Evolutionary conservation across 2,113 vertebrate genomes (phyloP), one percentile per base, ranked within the genome.

Genomic region (Geococcyx californianus): DNA sequence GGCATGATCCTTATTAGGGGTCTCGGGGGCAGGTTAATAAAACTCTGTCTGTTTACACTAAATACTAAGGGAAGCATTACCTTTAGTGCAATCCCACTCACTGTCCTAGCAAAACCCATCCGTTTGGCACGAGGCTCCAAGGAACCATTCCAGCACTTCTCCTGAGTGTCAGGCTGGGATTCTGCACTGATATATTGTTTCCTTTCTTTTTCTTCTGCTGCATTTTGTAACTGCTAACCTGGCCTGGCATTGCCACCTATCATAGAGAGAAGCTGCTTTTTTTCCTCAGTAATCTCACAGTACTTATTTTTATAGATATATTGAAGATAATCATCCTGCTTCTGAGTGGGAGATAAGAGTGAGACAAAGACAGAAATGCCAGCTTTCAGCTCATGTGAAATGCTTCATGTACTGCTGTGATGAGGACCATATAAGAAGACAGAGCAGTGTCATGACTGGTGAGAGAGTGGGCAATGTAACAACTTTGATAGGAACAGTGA

Each of bases 11-110:
- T 87, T 52, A 60, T 34, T 36, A 76, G 76, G 34, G 77, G 33
- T 66, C 91, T 89, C 75, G 54, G 74, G 81, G 66, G 64, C 77
- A 90, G 51, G 40, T 96, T 93, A 93, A 88, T 96, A 64, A 92
- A 89, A 76, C 76, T 66, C 82, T 83, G 40, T 88, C 73, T 74
- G 3, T 87, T 93, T 77, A 28, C 29, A 73, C 93, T 76, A 58
- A 69, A 47, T 23, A 29, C 62, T 36, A 64, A 87, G 54, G 82
- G 76, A 91, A 91, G 49, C 31, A 9, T 83, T 76, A 70, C 51
- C 49, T 34, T 54, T 10, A 52, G 33, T 26, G 18, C 77, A 66
- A 2, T 36, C 55, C 62, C 10, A 3, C 42, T 45, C 56, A 12
- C 47, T 73, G 23, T 8, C 69, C 77, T 49, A 70, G 58, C 52